Percentiles rank a stretch among this genome's conserved stretches.
Conservation (phyloP, 2,797 vertebrate genomes). For the Euthynnus affinis region DNA sequence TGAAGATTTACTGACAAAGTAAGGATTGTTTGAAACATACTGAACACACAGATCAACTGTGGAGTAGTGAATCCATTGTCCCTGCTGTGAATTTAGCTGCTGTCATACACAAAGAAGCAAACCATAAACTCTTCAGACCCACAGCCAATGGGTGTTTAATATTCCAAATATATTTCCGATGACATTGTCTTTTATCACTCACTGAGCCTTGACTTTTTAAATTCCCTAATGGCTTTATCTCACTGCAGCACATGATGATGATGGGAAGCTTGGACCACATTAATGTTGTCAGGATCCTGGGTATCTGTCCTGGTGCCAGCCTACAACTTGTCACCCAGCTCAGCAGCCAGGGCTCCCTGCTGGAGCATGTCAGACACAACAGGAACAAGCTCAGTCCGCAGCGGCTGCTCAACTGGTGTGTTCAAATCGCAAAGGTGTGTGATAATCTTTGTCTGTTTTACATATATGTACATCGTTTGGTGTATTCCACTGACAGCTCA, state of each 20-base stretch:
- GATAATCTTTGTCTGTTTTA: too few relatives aligned
- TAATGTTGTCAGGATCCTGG: conserved; percentile 91
- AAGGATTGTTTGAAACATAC: neutral
- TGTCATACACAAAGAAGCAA: neutral
- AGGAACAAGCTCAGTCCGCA: conserved; percentile 89
- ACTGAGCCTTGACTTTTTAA: neutral
- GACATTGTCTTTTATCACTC: neutral
- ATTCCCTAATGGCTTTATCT: neutral
- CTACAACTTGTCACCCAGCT: conserved; percentile 93
- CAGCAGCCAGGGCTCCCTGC: conserved; percentile 90
- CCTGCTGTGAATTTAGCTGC: neutral
- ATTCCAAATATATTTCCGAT: neutral
- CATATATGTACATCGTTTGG: neutral
- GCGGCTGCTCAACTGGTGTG: conserved; percentile 97
- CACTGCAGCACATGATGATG: conserved; percentile 90
- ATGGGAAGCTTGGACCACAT: conserved; percentile 94
- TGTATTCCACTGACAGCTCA: neutral
- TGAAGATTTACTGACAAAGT: neutral
- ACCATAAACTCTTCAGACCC: neutral
- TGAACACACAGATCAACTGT: neutral
- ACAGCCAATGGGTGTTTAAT: neutral
- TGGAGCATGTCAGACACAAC: conserved; percentile 90
- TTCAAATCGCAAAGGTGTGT: conserved; percentile 97
- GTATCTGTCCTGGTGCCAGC: conserved; percentile 91
- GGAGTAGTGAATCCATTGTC: neutral